These are phyloP conservation scores for Okapia johnstoni DNA, from an alignment of 2,113 vertebrate genomes.

Conservation along the genomic window DNA sequence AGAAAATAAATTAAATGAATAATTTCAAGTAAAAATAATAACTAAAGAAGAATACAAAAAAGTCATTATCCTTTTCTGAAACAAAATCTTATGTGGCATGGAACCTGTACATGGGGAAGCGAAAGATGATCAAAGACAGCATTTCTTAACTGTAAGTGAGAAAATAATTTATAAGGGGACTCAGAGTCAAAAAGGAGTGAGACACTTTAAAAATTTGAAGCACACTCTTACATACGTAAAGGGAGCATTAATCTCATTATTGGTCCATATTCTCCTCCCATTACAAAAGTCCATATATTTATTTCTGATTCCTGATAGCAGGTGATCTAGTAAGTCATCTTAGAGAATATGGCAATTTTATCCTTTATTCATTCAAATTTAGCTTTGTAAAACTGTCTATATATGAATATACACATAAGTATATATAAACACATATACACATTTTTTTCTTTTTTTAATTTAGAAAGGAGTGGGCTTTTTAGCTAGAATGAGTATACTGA, in stretches of 20 bases:
- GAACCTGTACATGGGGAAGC: neutral
- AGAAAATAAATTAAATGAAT: neutral
- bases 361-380: neutral
- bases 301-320: neutral
- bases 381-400: neutral
- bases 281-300: neutral
- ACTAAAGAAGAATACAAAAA: neutral
- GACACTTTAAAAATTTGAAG: neutral
- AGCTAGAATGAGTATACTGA: neutral
- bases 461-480: neutral
- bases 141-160: neutral
- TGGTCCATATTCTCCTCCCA: neutral
- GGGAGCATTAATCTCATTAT: neutral
- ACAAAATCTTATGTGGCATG: neutral
- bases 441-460: neutral
- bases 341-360: neutral
- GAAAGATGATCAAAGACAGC: neutral
- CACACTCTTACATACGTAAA: neutral
- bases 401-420: no score
- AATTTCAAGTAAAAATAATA: neutral
- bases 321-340: neutral
- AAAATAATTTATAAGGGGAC: neutral
- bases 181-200: neutral
- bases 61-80: neutral
- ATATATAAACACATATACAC: neutral